phyloP scores from a whole-genome alignment of 2,797 vertebrate species.

The Synaphobranchus kaupii region DNA sequence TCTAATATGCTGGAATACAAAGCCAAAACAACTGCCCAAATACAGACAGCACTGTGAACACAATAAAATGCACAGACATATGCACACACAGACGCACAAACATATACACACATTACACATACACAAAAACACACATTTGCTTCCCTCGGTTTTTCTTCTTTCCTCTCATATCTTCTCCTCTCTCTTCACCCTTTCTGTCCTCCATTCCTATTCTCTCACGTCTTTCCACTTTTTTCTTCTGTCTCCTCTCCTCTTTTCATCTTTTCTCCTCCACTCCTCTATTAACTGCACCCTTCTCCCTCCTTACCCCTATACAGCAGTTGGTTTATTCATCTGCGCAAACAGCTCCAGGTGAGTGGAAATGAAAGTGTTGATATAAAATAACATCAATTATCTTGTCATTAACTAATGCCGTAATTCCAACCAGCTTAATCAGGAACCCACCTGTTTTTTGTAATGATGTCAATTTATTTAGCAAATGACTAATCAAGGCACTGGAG shows the following conservation, averaged over 20 bases:
- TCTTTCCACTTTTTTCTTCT: neutral
- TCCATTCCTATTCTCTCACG: neutral
- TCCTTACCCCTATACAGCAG: neutral
- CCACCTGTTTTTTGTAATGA: conserved; percentile 37
- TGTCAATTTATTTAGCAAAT: conserved; percentile 47
- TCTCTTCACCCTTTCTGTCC: neutral
- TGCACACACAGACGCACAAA: neutral
- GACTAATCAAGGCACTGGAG: conserved; percentile 43
- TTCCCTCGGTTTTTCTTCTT: neutral
- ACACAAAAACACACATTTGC: neutral
- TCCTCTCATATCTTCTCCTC: neutral
- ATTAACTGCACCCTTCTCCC: neutral
- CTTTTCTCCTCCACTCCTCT: neutral
- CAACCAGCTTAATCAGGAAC: conserved; percentile 51
- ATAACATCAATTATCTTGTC: conserved; percentile 54
- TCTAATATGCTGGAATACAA: too few species aligned
- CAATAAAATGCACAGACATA: neutral
- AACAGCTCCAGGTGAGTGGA: conserved; percentile 39
- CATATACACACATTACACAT: neutral
- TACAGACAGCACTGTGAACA: too few species aligned
- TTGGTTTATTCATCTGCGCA: conserved; percentile 46
- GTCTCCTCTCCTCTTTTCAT: neutral
- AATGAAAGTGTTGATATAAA: conserved; percentile 45
- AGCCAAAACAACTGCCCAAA: too few species aligned
- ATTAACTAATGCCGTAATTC: conserved; percentile 51